Percentiles rank a stretch among this genome's conserved stretches.
These are phyloP conservation scores for Paradoxurus hermaphroditus DNA, from an alignment of 2,113 vertebrate species.

Conservation along the genomic window DNA sequence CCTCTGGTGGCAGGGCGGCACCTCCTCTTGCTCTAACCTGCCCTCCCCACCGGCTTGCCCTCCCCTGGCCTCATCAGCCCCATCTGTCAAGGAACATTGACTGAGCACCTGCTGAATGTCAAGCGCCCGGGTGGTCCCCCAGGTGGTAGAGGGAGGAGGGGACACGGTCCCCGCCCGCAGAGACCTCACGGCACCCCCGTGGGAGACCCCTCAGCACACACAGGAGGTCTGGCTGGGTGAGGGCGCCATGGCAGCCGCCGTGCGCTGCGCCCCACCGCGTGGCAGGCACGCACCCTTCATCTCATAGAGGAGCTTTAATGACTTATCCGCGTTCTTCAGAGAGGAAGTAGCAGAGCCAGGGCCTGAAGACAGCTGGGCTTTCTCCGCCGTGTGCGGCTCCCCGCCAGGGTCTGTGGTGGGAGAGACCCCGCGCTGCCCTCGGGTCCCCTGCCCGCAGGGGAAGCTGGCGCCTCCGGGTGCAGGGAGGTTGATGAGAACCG, in stretches of 20 bases:
- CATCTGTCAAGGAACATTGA: background rate
- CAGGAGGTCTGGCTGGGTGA: background rate
- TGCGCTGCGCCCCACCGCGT: background rate
- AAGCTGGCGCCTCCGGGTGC: background rate
- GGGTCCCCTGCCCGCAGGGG: background rate
- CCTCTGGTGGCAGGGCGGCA: rapidly evolving
- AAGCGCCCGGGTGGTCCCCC: background rate
- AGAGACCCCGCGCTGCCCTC: background rate
- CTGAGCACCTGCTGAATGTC: rapidly evolving
- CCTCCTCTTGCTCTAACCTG: background rate
- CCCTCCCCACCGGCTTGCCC: background rate
- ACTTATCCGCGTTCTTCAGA: background rate
- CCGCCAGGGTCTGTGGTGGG: background rate
- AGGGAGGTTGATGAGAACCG: background rate
- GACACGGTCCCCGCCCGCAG: rapidly evolving
- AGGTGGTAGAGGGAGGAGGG: background rate
- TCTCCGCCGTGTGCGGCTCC: too few relatives aligned
- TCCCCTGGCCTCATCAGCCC: background rate
- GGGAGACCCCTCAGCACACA: background rate
- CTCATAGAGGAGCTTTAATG: background rate
- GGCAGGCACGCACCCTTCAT: background rate
- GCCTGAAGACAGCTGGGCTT: background rate
- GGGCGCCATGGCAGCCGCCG: background rate
- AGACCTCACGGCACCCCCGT: rapidly evolving
- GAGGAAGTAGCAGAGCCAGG: background rate